phyloP scores from a whole-genome alignment of 2,888 invertebrate genomes.

The Ommatoiulus sabulosus region DNA sequence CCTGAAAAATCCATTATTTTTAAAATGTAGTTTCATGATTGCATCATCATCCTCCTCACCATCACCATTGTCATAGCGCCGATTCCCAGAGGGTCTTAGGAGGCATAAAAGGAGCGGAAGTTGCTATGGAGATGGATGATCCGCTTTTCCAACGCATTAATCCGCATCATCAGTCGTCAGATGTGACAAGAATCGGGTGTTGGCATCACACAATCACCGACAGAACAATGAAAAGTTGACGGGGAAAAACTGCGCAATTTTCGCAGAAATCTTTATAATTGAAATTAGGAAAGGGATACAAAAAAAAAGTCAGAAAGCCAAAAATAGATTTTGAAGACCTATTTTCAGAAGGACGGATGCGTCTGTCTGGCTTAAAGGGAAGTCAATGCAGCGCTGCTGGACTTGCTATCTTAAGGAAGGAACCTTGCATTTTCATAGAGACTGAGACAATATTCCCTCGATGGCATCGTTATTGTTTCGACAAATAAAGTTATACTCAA shows the following conservation, averaged over 20 bases:
- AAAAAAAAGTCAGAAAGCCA: background rate
- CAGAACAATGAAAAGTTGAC: background rate
- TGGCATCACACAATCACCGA: background rate
- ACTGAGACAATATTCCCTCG: too few relatives aligned
- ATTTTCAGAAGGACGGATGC: background rate
- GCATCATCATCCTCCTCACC: background rate
- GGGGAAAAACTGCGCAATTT: background rate
- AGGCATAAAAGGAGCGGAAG: slow-evolving; percentile 1
- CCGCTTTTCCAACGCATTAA: background rate
- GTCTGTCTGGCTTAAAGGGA: background rate
- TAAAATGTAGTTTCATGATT: background rate
- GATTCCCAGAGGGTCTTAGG: background rate
- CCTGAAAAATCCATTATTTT: background rate
- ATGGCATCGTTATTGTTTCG: too few relatives aligned
- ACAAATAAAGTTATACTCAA: too few relatives aligned
- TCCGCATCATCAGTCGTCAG: slow-evolving; percentile 10
- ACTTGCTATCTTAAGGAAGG: too few relatives aligned
- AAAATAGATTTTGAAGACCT: background rate
- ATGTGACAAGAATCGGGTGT: slow-evolving; percentile 11
- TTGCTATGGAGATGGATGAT: slow-evolving; percentile 12
- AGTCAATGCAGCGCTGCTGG: background rate
- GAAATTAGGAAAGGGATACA: background rate
- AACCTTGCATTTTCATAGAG: too few relatives aligned
- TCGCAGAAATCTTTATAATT: background rate
- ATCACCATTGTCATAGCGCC: too few relatives aligned